Percentiles rank a stretch among this genome's conserved stretches.
These are phyloP conservation scores for Actenoides hombroni DNA, from an alignment of 2,113 vertebrate genomes.

Conservation along the genomic window DNA sequence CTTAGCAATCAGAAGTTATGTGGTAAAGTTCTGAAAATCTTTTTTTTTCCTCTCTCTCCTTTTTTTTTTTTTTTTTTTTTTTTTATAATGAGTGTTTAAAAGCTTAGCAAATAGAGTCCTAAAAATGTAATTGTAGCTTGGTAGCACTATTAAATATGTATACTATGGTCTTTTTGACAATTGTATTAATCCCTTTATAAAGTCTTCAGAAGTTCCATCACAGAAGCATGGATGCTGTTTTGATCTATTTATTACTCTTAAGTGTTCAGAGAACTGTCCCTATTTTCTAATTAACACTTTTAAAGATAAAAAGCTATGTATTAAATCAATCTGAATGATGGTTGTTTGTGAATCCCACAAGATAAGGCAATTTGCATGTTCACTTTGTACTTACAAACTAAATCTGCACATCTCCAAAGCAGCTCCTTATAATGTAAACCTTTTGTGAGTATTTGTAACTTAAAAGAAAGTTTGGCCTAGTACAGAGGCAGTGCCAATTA, in stretches of 20 bases:
- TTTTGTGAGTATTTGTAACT: constrained; percentile 86
- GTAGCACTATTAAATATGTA: constrained; percentile 83
- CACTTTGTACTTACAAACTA: constrained; percentile 97
- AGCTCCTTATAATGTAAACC: constrained; percentile 92
- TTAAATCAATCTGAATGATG: constrained; percentile 99
- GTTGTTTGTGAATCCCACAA: constrained; percentile 99
- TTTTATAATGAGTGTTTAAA: constrained; percentile 62
- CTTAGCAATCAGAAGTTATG: not conserved
- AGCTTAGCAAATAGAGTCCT: constrained; percentile 75
- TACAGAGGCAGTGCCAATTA: constrained; percentile 81
- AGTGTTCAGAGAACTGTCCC: constrained; percentile 88
- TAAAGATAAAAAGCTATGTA: constrained; percentile 98
- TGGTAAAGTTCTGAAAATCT: constrained; percentile 49
- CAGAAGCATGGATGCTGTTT: constrained; percentile 84
- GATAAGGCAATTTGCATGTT: constrained; percentile 99
- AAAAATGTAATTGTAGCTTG: constrained; percentile 83
- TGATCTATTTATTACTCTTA: constrained; percentile 89
- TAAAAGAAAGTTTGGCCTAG: constrained; percentile 85
- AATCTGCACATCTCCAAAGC: constrained; percentile 93
- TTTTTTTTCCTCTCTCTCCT: accelerated
- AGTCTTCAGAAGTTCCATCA: constrained; percentile 84
- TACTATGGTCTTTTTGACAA: constrained; percentile 85
- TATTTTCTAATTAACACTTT: constrained; percentile 99
- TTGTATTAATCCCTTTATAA: constrained; percentile 86
- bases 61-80: not conserved